These are phyloP conservation scores for Octomys mimax DNA, from an alignment of 2,797 vertebrate species.

Conservation along the genomic window DNA sequence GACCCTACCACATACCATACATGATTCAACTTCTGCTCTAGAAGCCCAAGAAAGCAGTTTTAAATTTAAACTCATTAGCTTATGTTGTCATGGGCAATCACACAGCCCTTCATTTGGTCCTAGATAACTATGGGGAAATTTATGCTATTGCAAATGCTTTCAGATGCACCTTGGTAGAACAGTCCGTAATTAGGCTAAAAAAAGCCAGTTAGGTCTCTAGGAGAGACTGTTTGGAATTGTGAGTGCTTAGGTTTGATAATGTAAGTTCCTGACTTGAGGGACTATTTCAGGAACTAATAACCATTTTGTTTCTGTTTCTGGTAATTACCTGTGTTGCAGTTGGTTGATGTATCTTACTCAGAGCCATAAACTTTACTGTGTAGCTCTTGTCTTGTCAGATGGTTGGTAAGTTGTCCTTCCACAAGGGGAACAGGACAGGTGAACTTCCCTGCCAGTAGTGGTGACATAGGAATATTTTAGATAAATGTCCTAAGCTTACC, in stretches of 20 bases:
- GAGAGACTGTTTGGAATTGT: conserved; percentile 46
- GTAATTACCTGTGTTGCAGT: conserved; percentile 23
- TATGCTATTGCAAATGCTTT: conserved; percentile 37
- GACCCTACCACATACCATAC: neutral
- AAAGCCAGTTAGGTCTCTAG: conserved; percentile 6
- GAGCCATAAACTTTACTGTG: neutral
- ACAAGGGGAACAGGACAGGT: neutral
- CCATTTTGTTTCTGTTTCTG: conserved; percentile 44
- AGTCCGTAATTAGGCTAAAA: conserved; percentile 50
- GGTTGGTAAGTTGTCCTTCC: conserved; percentile 13
- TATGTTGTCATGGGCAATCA: conserved; percentile 7
- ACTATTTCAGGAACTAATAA: conserved; percentile 6
- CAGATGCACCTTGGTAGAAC: neutral
- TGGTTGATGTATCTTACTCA: neutral
- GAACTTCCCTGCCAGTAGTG: neutral
- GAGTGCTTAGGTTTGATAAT: conserved; percentile 37
- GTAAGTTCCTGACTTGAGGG: conserved; percentile 32
- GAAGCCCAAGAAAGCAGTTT: conserved; percentile 10
- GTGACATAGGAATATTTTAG: neutral
- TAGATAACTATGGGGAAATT: conserved; percentile 46
- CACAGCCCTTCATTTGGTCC: conserved; percentile 42
- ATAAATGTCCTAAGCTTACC: neutral
- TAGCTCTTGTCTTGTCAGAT: neutral
- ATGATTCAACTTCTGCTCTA: neutral
- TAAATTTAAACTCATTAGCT: conserved; percentile 53